A percentile compares a stretch with the other conserved stretches of the same genome.
Conservation (phyloP, 1,140 invertebrate species). For the Copidosoma floridanum region DNA sequence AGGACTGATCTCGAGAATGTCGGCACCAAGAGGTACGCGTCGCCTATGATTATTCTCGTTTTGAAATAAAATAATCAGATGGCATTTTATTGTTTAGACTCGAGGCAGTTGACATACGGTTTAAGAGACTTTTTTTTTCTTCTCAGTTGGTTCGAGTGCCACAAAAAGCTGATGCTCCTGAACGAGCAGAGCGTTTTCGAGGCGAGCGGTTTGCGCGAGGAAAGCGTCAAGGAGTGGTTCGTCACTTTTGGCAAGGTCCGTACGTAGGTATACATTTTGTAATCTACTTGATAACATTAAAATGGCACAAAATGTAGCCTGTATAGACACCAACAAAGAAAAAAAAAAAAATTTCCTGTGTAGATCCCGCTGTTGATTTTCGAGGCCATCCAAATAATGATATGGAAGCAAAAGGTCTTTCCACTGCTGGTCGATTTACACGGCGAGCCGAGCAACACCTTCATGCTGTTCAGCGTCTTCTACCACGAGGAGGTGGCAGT, state of each 20-base stretch:
- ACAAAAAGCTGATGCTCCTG: conserved; percentile 73
- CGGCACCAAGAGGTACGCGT: conserved; percentile 53
- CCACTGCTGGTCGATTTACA: conserved; percentile 68
- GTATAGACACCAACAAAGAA: no score
- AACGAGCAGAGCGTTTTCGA: conserved; percentile 77
- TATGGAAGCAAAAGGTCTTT: conserved; percentile 76
- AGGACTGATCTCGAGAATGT: conserved; percentile 52
- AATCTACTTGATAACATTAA: no score
- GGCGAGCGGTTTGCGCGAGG: conserved; percentile 65
- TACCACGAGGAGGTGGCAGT: conserved; percentile 71
- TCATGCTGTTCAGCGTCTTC: conserved; percentile 71
- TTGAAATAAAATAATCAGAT: conserved; percentile 3
- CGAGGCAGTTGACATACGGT: no score
- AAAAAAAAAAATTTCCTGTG: no score
- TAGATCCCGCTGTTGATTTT: conserved; percentile 68
- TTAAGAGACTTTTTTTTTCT: conserved; percentile 7
- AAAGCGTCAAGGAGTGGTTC: conserved; percentile 71
- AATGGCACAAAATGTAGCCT: no score
- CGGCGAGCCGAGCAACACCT: conserved; percentile 65
- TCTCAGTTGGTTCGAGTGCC: conserved; percentile 73
- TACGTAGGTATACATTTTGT: conserved; percentile 26
- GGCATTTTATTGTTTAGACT: no score
- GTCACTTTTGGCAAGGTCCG: conserved; percentile 65
- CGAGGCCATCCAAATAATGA: conserved; percentile 72
- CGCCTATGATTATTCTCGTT: conserved; percentile 11